These are phyloP conservation scores for Pangasius macronema DNA, from an alignment of 2,797 vertebrate genomes.

Conservation along the genomic window DNA sequence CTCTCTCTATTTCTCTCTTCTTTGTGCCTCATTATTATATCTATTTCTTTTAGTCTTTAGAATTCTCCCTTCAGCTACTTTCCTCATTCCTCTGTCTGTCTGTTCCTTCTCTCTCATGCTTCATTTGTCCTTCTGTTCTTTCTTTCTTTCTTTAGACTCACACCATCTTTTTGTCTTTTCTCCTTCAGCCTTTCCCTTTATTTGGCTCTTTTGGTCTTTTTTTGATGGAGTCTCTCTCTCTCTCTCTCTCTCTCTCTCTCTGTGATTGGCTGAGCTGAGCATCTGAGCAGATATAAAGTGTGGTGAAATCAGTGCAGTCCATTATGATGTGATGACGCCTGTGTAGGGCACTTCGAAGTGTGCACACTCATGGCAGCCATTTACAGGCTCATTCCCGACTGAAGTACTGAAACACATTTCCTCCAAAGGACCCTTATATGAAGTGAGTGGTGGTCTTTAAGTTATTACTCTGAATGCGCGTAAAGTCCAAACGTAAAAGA, in stretches of 20 bases:
- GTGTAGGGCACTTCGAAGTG: not conserved
- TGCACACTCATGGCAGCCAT: not conserved
- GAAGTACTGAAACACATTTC: not conserved
- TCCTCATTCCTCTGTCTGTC: not conserved
- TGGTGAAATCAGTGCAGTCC: not conserved
- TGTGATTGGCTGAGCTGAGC: not conserved
- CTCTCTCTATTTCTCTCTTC: not conserved
- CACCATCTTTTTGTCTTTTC: not conserved
- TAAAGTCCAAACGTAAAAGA: not conserved
- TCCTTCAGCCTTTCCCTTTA: not conserved
- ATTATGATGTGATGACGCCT: not conserved
- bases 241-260: not conserved
- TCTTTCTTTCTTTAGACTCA: not conserved
- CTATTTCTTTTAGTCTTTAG: slow-evolving; percentile 17
- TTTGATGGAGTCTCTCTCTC: not conserved
- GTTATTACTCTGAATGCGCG: not conserved
- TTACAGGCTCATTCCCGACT: not conserved
- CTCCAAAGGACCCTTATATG: not conserved
- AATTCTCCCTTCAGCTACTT: slow-evolving; percentile 25
- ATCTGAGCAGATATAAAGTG: not conserved
- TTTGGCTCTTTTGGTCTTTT: no score
- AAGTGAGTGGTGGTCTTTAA: not conserved
- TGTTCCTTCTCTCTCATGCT: not conserved
- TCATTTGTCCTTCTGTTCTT: not conserved
- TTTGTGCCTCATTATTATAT: slow-evolving; percentile 14